Evolutionary conservation across 2,797 vertebrate species (phyloP), one percentile per base, ranked within the genome.

Genomic region (Gallinago solitaria): DNA sequence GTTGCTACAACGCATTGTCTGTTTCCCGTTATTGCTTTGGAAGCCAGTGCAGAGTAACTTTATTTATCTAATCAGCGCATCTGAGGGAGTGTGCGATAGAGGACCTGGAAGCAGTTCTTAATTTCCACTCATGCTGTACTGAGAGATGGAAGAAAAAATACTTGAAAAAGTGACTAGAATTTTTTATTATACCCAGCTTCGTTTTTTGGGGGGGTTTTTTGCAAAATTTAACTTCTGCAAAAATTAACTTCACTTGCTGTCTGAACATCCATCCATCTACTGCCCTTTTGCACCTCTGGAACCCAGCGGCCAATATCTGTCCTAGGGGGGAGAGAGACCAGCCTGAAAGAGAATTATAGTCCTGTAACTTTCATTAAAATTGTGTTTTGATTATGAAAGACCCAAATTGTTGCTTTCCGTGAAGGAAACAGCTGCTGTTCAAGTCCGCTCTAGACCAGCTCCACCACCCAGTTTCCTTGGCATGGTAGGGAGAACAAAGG

Each of bases 101-200:
- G 60, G 48, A 91, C 43, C 78, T 89, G 61, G 60, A 92, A 92
- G 65, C 23, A 81, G 67, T 54, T 93, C 81, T 80, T 93, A 77
- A 82, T 84, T 95, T 91, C 43, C 35, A 94, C 35, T 82, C 56
- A 45, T 81, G 35, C 20, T 67, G 30, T 54, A 88, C 28, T 24
- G 24, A 73, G 23, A 89, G 16, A 51, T 17, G 13, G 27, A 89
- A 71, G 30, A 61, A 92, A 92, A 89, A 83, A 27, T 33, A 33
- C 5, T 35, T 68, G 4, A 21, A 82, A 93, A 86, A 59, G n/a
- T 12, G 9, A 83, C 6, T 9, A 12, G 7, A 21, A 4, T 5
- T n/a, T 75, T 77, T 78, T 77, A 84, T 80, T 81, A 88, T 86
- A 73, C 6, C 1, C 23, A 60, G 14, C 3, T 84, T 27, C 5